A percentile compares a stretch with the other conserved stretches of the same genome.
phyloP scores from a whole-genome alignment of 1,140 invertebrate species.

The Drosophila hydei region DNA sequence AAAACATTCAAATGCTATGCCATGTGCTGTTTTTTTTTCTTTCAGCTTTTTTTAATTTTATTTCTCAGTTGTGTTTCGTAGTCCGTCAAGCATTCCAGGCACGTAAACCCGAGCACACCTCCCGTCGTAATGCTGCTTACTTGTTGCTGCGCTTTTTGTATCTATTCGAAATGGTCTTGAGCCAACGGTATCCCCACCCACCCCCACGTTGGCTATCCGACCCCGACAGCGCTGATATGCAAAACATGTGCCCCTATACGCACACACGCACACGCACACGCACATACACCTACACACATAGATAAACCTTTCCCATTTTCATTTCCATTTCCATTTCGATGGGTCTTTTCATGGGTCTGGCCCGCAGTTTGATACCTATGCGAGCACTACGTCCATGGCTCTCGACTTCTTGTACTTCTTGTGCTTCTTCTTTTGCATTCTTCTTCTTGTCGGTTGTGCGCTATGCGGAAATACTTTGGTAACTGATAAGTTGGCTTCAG shows the following conservation, averaged over 20 bases:
- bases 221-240: conserved; percentile 45
- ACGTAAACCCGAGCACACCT: conserved; percentile 65
- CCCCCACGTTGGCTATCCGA: neutral
- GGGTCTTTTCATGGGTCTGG: conserved; percentile 30
- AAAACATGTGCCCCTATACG: conserved; percentile 71
- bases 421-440: conserved; percentile 6
- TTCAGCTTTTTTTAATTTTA: neutral
- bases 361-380: conserved; percentile 46
- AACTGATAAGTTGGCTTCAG: conserved; percentile 43
- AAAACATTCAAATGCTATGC: conserved; percentile 55
- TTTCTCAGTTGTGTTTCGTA: conserved; percentile 13
- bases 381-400: conserved; percentile 4
- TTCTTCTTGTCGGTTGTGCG: neutral
- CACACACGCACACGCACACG: conserved; percentile 5
- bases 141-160: conserved; percentile 47
- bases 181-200: neutral
- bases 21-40: conserved; percentile 29
- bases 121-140: conserved; percentile 50
- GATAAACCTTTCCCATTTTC: conserved; percentile 21
- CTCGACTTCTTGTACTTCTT: conserved; percentile 3
- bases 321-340: conserved; percentile 20
- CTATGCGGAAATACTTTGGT: conserved; percentile 43
- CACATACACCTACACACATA: conserved; percentile 8
- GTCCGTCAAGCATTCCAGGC: conserved; percentile 45
- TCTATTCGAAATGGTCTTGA: conserved; percentile 27